Evolutionary conservation across 2,797 vertebrate species (phyloP).

Genomic region (Sebastiscus albofasciatus): DNA sequence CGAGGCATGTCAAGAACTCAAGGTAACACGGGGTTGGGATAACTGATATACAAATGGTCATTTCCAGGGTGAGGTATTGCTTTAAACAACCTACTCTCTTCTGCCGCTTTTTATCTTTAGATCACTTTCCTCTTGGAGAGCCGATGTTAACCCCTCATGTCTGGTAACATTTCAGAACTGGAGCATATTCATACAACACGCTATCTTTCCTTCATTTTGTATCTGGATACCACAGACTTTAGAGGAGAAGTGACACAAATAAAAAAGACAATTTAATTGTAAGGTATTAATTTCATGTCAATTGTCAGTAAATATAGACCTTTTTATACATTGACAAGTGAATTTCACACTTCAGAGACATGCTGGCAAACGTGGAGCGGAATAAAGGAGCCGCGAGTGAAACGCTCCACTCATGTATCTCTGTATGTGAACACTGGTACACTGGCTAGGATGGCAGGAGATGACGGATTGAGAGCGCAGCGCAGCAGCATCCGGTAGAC

Average conservation of each 20-base stretch:
- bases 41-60: neutral
- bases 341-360: no score
- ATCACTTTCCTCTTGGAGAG: neutral
- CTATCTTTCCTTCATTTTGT: neutral
- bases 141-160: neutral
- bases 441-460: neutral
- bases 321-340: no score
- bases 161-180: neutral
- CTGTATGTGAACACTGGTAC: no score
- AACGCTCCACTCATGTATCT: no score
- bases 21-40: neutral
- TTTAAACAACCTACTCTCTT: neutral
- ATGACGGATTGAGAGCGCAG: no score
- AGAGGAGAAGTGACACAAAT: neutral
- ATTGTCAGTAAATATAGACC: no score
- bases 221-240: neutral
- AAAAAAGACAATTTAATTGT: neutral
- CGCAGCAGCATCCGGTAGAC: no score
- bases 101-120: neutral
- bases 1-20: neutral
- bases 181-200: neutral
- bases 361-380: no score
- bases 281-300: no score
- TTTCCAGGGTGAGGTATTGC: neutral
- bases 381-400: no score